phyloP scores from a whole-genome alignment of 2,888 invertebrate species.

The Melieria crassipennis region DNA sequence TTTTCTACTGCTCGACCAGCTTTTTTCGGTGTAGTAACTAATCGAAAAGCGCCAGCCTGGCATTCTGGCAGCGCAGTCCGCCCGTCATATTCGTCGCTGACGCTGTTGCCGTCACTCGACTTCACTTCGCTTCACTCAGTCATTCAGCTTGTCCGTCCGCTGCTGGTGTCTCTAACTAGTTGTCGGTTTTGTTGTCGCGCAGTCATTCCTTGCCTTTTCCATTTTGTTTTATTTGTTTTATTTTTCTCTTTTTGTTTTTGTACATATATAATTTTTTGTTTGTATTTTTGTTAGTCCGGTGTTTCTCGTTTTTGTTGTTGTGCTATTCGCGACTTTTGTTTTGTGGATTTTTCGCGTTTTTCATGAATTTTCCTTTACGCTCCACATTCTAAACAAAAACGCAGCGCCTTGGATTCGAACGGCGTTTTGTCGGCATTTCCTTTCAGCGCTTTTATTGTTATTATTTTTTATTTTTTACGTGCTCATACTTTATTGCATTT shows the following conservation, averaged over 20 bases:
- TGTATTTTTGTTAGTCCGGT: conserved; percentile 22
- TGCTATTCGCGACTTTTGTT: conserved; percentile 27
- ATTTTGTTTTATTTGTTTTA: conserved; percentile 29
- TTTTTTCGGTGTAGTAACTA: conserved; percentile 29
- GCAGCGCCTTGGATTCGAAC: no score
- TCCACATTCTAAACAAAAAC: conserved; percentile 44
- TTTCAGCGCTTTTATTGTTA: no score
- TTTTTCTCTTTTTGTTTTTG: conserved; percentile 35
- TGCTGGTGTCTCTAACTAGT: not conserved
- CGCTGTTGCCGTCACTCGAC: no score
- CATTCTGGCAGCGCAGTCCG: no score
- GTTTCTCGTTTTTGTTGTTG: conserved; percentile 14
- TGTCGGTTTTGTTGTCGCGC: conserved; percentile 24
- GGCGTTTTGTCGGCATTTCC: no score
- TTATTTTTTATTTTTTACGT: not conserved
- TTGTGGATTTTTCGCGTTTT: conserved; percentile 37
- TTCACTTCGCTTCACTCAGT: no score
- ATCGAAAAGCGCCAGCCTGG: not conserved
- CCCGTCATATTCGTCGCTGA: no score
- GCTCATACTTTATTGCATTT: conserved; percentile 1
- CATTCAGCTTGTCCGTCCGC: no score
- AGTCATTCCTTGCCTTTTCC: conserved; percentile 26
- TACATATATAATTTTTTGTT: conserved; percentile 19
- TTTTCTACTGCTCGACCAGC: conserved; percentile 16
- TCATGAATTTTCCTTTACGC: conserved; percentile 41